phyloP scores from a whole-genome alignment of 2,888 invertebrate genomes.

The Conomelus anceps region DNA sequence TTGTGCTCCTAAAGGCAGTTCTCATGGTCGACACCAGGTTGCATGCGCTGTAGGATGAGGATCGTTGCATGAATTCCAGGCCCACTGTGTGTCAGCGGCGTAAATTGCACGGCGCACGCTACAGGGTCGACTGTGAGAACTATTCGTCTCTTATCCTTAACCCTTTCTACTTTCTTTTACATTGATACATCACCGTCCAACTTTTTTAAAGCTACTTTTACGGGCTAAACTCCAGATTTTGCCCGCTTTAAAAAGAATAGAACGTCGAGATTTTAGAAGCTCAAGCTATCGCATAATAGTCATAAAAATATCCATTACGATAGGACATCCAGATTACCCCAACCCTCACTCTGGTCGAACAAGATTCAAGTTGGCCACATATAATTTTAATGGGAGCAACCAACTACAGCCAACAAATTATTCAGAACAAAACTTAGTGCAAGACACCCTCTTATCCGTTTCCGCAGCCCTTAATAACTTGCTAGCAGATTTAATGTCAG shows the following conservation, averaged over 20 bases:
- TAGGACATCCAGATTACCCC: background rate
- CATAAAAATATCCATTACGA: background rate
- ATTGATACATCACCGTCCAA: background rate
- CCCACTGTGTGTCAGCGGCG: no score
- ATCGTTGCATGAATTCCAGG: no score
- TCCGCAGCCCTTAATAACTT: background rate
- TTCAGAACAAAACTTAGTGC: background rate
- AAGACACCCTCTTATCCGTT: background rate
- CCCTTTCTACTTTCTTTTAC: no score
- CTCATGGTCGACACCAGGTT: background rate
- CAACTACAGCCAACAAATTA: background rate
- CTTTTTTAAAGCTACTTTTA: background rate
- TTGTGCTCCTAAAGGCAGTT: background rate
- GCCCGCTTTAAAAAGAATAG: background rate
- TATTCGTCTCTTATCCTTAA: background rate
- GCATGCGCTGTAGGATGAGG: background rate
- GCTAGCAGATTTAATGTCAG: background rate
- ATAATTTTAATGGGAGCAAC: background rate
- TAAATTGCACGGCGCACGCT: background rate
- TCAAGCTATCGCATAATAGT: background rate
- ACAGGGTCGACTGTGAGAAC: background rate
- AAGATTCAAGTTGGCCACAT: background rate
- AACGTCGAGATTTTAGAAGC: background rate
- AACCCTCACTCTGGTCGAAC: background rate
- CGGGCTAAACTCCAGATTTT: background rate